Evolutionary conservation across 2,797 vertebrate species (phyloP).

Genomic region (Trematomus bernacchii): DNA sequence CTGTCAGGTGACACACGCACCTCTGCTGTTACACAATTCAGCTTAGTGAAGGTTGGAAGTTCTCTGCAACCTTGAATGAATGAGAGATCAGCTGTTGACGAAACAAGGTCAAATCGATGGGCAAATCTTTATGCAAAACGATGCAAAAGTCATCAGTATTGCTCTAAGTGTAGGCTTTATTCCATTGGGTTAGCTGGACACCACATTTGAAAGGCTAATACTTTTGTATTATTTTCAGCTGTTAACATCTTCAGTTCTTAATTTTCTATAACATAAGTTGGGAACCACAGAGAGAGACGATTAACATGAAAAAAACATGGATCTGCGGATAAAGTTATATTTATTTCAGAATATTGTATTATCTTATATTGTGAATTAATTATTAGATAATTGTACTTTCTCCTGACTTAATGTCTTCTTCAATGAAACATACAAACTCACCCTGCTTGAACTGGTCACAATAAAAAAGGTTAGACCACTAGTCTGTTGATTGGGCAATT

Average conservation of each 20-base stretch:
- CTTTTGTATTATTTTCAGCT: not conserved
- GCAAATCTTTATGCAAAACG: not conserved
- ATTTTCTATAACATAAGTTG: not conserved
- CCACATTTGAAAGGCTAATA: not conserved
- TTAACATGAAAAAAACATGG: not conserved
- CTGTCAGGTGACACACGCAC: not conserved
- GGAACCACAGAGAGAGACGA: not conserved
- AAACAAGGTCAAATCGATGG: not conserved
- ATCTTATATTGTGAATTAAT: not conserved
- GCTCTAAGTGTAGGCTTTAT: not conserved
- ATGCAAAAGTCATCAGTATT: not conserved
- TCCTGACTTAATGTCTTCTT: no score
- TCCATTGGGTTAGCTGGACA: not conserved
- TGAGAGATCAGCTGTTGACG: not conserved
- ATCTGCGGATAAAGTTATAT: no score
- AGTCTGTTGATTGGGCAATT: not conserved
- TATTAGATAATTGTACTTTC: not conserved
- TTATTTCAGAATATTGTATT: no score
- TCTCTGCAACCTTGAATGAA: slow-evolving; percentile 40
- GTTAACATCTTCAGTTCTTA: not conserved
- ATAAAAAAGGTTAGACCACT: not conserved
- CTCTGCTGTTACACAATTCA: slow-evolving; percentile 49
- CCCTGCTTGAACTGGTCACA: no score
- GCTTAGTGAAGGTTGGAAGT: slow-evolving; percentile 46
- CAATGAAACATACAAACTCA: no score